These are phyloP conservation scores for Meteorus colon DNA, from an alignment of 2,888 invertebrate genomes.

Conservation along the genomic window DNA sequence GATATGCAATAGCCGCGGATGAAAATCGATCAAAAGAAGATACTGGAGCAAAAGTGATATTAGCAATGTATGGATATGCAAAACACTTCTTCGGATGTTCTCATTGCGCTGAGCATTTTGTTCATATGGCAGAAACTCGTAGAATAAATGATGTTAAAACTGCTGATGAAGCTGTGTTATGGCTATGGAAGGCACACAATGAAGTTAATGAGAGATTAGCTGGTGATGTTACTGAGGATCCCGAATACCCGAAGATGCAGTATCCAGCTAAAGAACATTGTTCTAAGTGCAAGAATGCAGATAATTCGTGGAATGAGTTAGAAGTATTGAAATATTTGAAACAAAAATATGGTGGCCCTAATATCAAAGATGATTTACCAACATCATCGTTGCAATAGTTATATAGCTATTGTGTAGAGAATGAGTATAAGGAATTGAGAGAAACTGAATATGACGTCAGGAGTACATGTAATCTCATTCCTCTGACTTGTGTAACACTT, in stretches of 20 bases:
- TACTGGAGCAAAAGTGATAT: slow-evolving; percentile 79
- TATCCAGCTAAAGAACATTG: slow-evolving; percentile 86
- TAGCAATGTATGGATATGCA: slow-evolving; percentile 90
- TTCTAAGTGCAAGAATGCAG: slow-evolving; percentile 78
- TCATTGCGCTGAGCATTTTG: slow-evolving; percentile 92
- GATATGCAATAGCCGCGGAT: slow-evolving; percentile 63
- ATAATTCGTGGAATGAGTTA: slow-evolving; percentile 78
- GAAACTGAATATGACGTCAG: too few species aligned
- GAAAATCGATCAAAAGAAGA: slow-evolving; percentile 52
- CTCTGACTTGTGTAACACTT: not conserved
- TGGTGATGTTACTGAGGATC: slow-evolving; percentile 93
- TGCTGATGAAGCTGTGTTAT: slow-evolving; percentile 86
- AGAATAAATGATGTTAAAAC: slow-evolving; percentile 81
- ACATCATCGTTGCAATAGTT: not conserved
- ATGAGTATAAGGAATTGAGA: not conserved
- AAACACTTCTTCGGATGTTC: slow-evolving; percentile 95
- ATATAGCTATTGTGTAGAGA: not conserved
- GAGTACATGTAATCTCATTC: too few species aligned
- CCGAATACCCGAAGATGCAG: slow-evolving; percentile 89
- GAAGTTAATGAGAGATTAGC: slow-evolving; percentile 91
- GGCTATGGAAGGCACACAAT: slow-evolving; percentile 97
- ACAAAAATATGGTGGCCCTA: slow-evolving; percentile 73
- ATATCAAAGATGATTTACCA: slow-evolving; percentile 54
- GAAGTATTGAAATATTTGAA: slow-evolving; percentile 80
- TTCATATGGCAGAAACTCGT: slow-evolving; percentile 85